Evolutionary conservation across 1,140 invertebrate species (phyloP).

Genomic region (Harpegnathos saltator): DNA sequence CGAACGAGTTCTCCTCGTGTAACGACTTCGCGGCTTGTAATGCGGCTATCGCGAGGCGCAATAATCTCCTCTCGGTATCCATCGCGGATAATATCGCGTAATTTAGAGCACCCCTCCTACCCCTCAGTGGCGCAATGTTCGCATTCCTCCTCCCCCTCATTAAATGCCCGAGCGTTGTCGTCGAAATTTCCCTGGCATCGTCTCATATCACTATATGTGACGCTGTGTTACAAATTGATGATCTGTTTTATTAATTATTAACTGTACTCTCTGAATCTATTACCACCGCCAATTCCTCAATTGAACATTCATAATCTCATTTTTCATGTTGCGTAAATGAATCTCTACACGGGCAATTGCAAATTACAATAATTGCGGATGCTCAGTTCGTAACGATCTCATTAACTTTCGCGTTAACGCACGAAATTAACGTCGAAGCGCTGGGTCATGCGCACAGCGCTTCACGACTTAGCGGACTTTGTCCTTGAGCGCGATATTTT

Average conservation of each 20-base stretch:
- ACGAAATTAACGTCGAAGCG: too few species aligned
- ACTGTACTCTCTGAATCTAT: constrained; percentile 2
- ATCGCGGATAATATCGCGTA: constrained; percentile 57
- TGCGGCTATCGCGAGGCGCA: constrained; percentile 36
- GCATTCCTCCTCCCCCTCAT: constrained; percentile 8
- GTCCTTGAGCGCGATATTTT: background rate
- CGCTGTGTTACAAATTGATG: constrained; percentile 19
- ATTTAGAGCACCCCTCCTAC: constrained; percentile 6
- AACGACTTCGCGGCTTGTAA: constrained; percentile 39
- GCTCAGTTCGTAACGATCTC: background rate
- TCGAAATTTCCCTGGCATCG: constrained; percentile 1
- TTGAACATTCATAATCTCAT: constrained; percentile 18
- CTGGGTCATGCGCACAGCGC: too few species aligned
- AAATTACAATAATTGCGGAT: constrained; percentile 8
- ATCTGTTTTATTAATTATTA: background rate
- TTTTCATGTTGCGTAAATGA: background rate
- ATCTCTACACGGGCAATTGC: background rate
- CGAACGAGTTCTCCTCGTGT: constrained; percentile 24
- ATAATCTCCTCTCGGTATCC: constrained; percentile 65
- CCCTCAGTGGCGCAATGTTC: constrained; percentile 16
- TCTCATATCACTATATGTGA: too few species aligned
- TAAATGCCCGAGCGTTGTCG: constrained; percentile 19
- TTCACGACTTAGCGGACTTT: background rate
- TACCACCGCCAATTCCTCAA: background rate
- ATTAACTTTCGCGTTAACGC: too few species aligned